Percentiles rank a stretch among this genome's conserved stretches.
Conservation (phyloP, 2,888 invertebrate genomes). For the Lutraria lutraria region DNA sequence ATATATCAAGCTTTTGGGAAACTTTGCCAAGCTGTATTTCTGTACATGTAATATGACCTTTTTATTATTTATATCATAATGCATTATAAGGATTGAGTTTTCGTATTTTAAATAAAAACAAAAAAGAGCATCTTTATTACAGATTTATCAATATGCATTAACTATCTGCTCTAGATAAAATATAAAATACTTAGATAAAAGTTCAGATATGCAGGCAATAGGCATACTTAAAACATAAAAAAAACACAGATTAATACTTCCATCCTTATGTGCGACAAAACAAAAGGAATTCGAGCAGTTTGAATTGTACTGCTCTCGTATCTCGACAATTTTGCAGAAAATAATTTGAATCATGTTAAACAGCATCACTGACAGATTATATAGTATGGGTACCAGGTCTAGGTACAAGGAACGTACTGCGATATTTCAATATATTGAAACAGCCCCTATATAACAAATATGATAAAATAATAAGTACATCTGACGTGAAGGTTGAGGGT, state of each 20-base stretch:
- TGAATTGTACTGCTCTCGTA: too few species aligned
- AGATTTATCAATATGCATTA: background rate
- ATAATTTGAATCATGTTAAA: background rate
- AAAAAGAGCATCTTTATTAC: background rate
- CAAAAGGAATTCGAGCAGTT: too few species aligned
- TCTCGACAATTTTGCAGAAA: background rate
- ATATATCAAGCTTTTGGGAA: background rate
- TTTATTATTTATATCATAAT: background rate
- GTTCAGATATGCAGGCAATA: too few species aligned
- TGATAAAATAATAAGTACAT: background rate
- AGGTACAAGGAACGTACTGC: background rate
- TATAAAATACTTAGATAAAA: too few species aligned
- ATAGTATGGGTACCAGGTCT: background rate
- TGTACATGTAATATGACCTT: background rate
- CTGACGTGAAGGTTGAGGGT: background rate
- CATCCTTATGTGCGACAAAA: too few species aligned
- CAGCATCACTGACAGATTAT: background rate
- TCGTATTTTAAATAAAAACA: background rate
- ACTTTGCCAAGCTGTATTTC: background rate
- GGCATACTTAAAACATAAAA: too few species aligned
- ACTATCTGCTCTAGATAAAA: background rate
- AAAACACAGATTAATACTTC: too few species aligned
- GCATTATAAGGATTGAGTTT: background rate
- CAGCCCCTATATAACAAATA: background rate
- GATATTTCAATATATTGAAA: background rate